Conservation (phyloP, 2,888 invertebrate species). For the Plagiodera versicolora region DNA sequence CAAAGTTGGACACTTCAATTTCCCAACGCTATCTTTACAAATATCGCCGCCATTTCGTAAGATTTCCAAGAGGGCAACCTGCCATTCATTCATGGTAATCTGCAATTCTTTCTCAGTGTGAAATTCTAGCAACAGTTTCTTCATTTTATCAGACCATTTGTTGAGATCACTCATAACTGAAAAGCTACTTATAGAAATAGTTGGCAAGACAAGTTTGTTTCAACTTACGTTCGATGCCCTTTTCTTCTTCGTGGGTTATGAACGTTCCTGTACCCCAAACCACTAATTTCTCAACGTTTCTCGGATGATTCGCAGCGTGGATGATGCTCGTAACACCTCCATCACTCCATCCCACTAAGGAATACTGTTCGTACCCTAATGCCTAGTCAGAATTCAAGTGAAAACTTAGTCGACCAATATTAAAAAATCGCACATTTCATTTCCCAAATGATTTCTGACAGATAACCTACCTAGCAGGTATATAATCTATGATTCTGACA, state of each 20-base stretch:
- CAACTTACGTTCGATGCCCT: slow-evolving; percentile 62
- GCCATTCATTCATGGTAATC: slow-evolving; percentile 73
- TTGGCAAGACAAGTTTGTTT: too few species aligned
- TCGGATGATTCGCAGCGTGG: slow-evolving; percentile 69
- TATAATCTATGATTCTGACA: too few species aligned
- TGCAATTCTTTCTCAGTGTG: slow-evolving; percentile 75
- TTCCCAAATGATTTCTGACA: too few species aligned
- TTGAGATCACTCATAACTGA: slow-evolving; percentile 55
- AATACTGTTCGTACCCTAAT: slow-evolving; percentile 69
- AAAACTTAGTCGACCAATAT: too few species aligned
- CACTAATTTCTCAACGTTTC: slow-evolving; percentile 69
- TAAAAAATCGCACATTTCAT: too few species aligned
- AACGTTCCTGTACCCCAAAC: slow-evolving; percentile 80
- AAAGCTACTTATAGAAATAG: too few species aligned
- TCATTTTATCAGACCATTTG: slow-evolving; percentile 79
- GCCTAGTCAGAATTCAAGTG: slow-evolving; percentile 52
- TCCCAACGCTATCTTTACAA: slow-evolving; percentile 64
- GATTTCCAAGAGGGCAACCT: slow-evolving; percentile 64
- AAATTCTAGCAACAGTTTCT: slow-evolving; percentile 68
- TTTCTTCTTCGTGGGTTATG: slow-evolving; percentile 68
- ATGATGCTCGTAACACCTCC: slow-evolving; percentile 83
- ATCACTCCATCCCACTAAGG: slow-evolving; percentile 87
- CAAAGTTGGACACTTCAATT: slow-evolving; percentile 74
- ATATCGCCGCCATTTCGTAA: slow-evolving; percentile 70
- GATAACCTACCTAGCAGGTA: too few species aligned